A percentile compares a stretch with the other conserved stretches of the same genome.
phyloP scores from a whole-genome alignment of 2,888 invertebrate species.

The Caenorhabditis becei region DNA sequence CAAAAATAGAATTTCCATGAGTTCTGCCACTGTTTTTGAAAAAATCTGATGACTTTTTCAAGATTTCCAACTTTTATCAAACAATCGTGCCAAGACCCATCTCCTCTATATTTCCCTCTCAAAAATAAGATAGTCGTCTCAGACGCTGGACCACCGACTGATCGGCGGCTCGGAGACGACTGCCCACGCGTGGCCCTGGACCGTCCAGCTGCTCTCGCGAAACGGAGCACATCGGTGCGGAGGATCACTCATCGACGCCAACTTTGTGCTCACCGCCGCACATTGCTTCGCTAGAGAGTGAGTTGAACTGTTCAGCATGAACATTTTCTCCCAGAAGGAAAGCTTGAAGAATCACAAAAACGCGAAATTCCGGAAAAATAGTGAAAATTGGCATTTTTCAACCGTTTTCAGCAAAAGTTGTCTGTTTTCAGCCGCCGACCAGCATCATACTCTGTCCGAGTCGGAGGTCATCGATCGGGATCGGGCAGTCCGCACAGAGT shows the following conservation, averaged over 20 bases:
- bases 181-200: constrained; percentile 79
- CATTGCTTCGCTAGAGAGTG: constrained; percentile 77
- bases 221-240: constrained; percentile 72
- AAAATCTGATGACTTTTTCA: too few relatives aligned
- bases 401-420: neutral
- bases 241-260: constrained; percentile 73
- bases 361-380: too few relatives aligned
- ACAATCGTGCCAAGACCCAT: neutral
- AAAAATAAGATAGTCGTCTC: too few relatives aligned
- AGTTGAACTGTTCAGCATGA: constrained; percentile 2
- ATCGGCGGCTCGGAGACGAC: constrained; percentile 74
- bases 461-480: constrained; percentile 72
- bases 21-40: too few relatives aligned
- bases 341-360: neutral
- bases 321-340: too few relatives aligned
- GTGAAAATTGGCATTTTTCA: neutral
- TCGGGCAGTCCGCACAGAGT: constrained; percentile 63
- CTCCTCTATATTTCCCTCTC: too few relatives aligned
- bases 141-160: constrained; percentile 70
- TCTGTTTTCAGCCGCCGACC: constrained; percentile 66
- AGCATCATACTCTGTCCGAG: constrained; percentile 64
- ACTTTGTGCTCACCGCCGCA: constrained; percentile 79
- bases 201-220: constrained; percentile 69
- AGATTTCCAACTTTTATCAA: too few relatives aligned
- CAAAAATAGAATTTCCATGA: too few relatives aligned